phyloP scores from a whole-genome alignment of 2,888 invertebrate genomes.

The Clostera curtula region DNA sequence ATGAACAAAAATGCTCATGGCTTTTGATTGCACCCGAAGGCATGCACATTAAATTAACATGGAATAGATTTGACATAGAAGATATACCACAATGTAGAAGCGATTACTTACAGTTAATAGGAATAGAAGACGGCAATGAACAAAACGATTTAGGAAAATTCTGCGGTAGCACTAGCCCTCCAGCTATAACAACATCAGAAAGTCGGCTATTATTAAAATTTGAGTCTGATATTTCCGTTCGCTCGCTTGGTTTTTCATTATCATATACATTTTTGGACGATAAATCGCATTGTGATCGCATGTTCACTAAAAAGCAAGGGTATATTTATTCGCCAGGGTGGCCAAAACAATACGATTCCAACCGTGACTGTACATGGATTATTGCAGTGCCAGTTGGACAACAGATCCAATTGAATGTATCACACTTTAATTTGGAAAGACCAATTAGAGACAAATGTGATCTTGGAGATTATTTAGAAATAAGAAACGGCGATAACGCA shows the following conservation, averaged over 20 bases:
- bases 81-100: constrained; percentile 66
- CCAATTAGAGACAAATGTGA: constrained; percentile 45
- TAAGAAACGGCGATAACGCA: constrained; percentile 86
- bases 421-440: constrained; percentile 75
- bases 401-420: constrained; percentile 81
- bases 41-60: constrained; percentile 81
- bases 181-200: constrained; percentile 78
- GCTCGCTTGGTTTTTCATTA: constrained; percentile 82
- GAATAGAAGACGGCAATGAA: constrained; percentile 70
- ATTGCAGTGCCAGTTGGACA: too few species aligned
- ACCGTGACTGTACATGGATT: constrained; percentile 87
- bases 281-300: constrained; percentile 80
- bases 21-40: constrained; percentile 81
- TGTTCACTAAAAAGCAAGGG: constrained; percentile 79
- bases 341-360: constrained; percentile 81
- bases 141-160: constrained; percentile 65
- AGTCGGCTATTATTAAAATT: constrained; percentile 83
- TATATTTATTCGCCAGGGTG: constrained; percentile 85
- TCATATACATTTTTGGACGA: constrained; percentile 75
- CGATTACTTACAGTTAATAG: constrained; percentile 83
- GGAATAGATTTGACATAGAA: constrained; percentile 83
- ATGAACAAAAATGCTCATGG: constrained; percentile 81
- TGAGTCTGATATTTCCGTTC: constrained; percentile 66
- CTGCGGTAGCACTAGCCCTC: constrained; percentile 81
- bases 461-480: too few species aligned